Evolutionary conservation across 1,140 invertebrate genomes (phyloP), one percentile per base, ranked within the genome.

Genomic region (Drosophila malerkotliana): DNA sequence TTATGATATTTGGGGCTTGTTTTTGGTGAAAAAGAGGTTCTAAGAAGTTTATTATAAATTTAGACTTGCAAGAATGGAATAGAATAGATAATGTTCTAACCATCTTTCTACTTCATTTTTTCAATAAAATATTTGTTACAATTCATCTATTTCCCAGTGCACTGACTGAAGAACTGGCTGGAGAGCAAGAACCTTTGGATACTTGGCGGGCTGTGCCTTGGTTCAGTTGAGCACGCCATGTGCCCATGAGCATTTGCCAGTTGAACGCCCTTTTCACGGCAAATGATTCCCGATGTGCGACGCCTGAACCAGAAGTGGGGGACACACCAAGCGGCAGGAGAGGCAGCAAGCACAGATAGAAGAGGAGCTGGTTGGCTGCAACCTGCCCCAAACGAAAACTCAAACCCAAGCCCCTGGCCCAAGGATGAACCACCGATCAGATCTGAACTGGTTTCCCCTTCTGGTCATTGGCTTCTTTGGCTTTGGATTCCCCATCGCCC

Each of bases 231-330:
- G 67, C 82, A 88, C 76, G 83, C 79, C 75, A 87, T 87, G 82
- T 88, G 83, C 74, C 76, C 78, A 81, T 87, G 79, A 78, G 82
- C 75, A 77, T 84, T 85, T 85, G 79, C 77, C 79, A 87, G 90
- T 89, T 91, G 82, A 91, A 91, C 82, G 85, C 84, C 90, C 90
- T 91, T 91, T 91, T 91, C 90, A 91, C 90, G 90, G 90, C 90
- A 91, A 82, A 84, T 91, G 83, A 85, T 90, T 91, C 84, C 73
- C 66, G 57, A 75, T 80, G 72, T 51, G 52, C 63, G 51, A 69
- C 58, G 76, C 61, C 73, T 60, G 73, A 68, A 76, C 63, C 72
- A 63, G 10, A 24, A 48, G 18, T 14, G 30, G 66, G 66, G 30
- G 49, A 56, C 49, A 7, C 21, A 12, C 34, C 34, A 37, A 39